Evolutionary conservation across 2,797 vertebrate genomes (phyloP).

Genomic region (Loris lydekkerianus): DNA sequence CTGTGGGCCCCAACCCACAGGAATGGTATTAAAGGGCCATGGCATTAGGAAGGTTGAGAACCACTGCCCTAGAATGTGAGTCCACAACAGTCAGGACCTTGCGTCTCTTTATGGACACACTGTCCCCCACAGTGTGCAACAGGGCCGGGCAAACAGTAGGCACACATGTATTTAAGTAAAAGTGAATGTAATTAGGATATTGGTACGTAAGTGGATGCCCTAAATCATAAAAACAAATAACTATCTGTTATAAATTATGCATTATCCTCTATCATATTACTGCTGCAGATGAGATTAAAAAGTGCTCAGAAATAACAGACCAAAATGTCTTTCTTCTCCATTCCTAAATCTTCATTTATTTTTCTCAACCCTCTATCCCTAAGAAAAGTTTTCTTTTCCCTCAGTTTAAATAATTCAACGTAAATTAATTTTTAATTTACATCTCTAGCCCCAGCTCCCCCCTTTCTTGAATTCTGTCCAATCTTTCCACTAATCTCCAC

Average conservation of each 20-base stretch:
- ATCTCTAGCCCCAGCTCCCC: background rate
- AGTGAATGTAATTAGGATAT: background rate
- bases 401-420: background rate
- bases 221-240: conserved; percentile 8
- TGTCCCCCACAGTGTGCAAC: background rate
- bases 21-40: too few species aligned
- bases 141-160: background rate
- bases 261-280: conserved; percentile 2
- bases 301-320: conserved; percentile 9
- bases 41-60: too few species aligned
- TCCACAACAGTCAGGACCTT: background rate
- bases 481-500: background rate
- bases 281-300: background rate
- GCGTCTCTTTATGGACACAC: background rate
- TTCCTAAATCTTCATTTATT: background rate
- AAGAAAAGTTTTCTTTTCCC: background rate
- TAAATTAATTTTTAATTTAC: background rate
- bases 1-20: too few species aligned
- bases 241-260: background rate
- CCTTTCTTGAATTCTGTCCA: background rate
- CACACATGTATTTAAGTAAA: background rate
- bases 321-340: background rate
- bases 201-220: background rate
- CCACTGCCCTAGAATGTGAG: background rate
- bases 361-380: background rate